Percentiles rank a stretch among this genome's conserved stretches.
Evolutionary conservation across 92 coral and sea anemone species (phyloP).

Genomic region (Plumapathes pennacea): DNA sequence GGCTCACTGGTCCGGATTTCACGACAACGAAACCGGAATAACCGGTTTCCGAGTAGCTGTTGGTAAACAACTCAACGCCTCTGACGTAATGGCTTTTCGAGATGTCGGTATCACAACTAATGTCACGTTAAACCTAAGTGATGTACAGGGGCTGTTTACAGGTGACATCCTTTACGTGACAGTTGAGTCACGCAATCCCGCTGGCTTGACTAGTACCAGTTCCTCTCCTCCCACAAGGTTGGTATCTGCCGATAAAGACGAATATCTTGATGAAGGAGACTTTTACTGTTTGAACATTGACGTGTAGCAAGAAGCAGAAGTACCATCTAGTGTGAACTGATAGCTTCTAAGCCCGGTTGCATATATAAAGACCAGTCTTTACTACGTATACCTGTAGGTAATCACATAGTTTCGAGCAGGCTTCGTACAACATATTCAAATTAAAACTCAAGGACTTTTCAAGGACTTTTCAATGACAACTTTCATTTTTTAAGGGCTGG

Average conservation of each 20-base stretch:
- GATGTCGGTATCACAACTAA: slow-evolving; percentile 59
- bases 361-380: too few relatives aligned
- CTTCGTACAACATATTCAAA: too few relatives aligned
- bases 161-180: slow-evolving; percentile 73
- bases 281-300: slow-evolving; percentile 67
- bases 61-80: slow-evolving; percentile 43
- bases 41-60: slow-evolving; percentile 69
- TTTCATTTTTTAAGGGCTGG: too few relatives aligned
- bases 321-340: too few relatives aligned
- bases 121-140: slow-evolving; percentile 29
- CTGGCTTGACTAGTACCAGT: slow-evolving; percentile 60
- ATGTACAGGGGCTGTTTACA: slow-evolving; percentile 31
- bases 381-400: too few relatives aligned
- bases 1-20: slow-evolving; percentile 71
- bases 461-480: too few relatives aligned
- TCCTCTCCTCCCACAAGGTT: slow-evolving; percentile 78
- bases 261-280: slow-evolving; percentile 58
- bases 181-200: slow-evolving; percentile 73
- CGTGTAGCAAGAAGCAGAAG: neutral
- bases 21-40: slow-evolving; percentile 74
- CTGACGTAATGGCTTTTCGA: slow-evolving; percentile 40
- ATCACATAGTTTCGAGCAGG: too few relatives aligned
- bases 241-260: slow-evolving; percentile 53
- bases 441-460: too few relatives aligned
- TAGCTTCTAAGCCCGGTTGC: too few relatives aligned